Evolutionary conservation across 2,113 vertebrate genomes (phyloP), one percentile per base, ranked within the genome.

Genomic region (Eulemur rufifrons): DNA sequence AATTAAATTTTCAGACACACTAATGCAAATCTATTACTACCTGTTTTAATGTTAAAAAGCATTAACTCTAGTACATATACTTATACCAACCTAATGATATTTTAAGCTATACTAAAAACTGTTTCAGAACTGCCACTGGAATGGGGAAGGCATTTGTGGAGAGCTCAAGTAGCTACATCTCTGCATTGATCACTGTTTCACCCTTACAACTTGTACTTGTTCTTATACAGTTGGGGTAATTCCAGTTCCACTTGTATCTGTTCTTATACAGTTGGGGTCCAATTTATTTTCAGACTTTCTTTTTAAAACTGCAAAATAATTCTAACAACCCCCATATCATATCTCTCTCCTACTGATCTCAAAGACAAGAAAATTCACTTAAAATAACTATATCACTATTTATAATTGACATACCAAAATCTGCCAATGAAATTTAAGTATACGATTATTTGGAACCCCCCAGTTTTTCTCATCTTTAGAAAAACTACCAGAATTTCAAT

Each of bases 241-340:
- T 80, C 11, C 52, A 82, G 34, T 34, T 50, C 20, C 50, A 89
- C 12, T 45, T 87, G 3, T 52, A 59, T 21, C 59, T 76, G 27
- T 59, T 83, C 94, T 81, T 63, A 80, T 0, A n/a, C 20, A 73
- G 39, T 2, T 71, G 17, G 29, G 56, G 56, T 37, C 5, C 13
- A 85, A 73, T 73, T 80, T 90, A 47, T 86, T 94, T 95, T 95
- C 81, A 90, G 25, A 74, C 15, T 89, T 95, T 54, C 42, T 81
- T 89, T 71, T 63, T 64, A 64, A 97, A 96, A 90, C 12, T 66
- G 32, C 80, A 96, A 97, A 78, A 32, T 56, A 93, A 87, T 63
- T 94, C 12, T 68, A 74, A 80, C 34, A 96, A 80, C 37, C 37
- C 37, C 37, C 54, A 73, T 18, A 45, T 82, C 37, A 88, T 92